Evolutionary conservation across 1,140 invertebrate species (phyloP), one percentile per base, ranked within the genome.

Genomic region (Sminthurinus signatus): DNA sequence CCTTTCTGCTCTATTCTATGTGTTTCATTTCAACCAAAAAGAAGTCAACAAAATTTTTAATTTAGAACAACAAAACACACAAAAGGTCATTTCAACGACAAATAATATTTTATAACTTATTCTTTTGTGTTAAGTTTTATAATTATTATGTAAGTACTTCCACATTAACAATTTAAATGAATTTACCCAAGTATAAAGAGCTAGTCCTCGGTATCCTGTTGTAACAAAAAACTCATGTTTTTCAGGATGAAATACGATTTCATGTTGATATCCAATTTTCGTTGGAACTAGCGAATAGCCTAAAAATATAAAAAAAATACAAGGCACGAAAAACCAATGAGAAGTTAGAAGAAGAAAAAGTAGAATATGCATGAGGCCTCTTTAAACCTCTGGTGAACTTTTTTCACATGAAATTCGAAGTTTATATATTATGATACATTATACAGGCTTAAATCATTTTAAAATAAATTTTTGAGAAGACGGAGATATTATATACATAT

Each of bases 161-260:
- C n/a, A n/a, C n/a, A n/a, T n/a, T 36, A 36, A 36, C 5, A 36
- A 36, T 36, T 5, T 36, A 15, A 8, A 5, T 51, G 14, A 10
- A 52, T 17, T 4, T 59, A 68, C 66, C 61, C 64, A 71, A 19
- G 70, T 68, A 28, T 60, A 57, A 25, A 66, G 68, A 10, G 64
- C 50, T n/a, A 71, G 29, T 10, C 42, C 21, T 1, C 36, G 44
- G n/a, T 68, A 44, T 5, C 70, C 70, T 15, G 51, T 66, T 0
- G 64, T 65, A 0, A 52, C 58, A 55, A 71, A 71, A 62, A 64
- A 68, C 17, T 68, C 56, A 0, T 42, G 27, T 21, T 36, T 36
- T 2, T 32, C 8, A 3, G 44, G 36, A 44, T 44, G 25, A 50
- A 71, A 71, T 5, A n/a, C 2, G 21, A 71, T 62, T 21, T 52